phyloP scores from a whole-genome alignment of 2,113 vertebrate genomes.

The Todiramphus saurophagus region DNA sequence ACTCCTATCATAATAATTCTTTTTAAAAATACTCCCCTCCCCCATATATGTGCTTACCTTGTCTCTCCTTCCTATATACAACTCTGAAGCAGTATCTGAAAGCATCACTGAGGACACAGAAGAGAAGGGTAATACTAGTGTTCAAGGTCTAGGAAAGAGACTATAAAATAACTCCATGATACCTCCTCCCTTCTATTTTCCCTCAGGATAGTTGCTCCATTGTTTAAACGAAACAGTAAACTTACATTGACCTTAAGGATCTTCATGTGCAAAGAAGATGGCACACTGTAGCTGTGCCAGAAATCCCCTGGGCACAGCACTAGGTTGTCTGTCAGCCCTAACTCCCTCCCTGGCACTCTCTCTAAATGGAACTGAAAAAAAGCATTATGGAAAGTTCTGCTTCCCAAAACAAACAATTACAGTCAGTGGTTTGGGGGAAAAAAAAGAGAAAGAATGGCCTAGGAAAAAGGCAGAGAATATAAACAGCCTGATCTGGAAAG shows the following conservation, averaged over 20 bases:
- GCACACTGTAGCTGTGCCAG: not conserved
- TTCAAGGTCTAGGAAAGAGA: not conserved
- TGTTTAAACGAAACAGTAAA: not conserved
- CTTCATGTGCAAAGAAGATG: not conserved
- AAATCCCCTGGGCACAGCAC: not conserved
- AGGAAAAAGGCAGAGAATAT: not conserved
- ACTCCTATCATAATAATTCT: not conserved
- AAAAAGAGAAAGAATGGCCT: not conserved
- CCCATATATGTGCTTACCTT: fast-evolving
- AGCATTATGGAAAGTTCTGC: not conserved
- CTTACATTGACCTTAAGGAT: not conserved
- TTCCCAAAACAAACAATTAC: not conserved
- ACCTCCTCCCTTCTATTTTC: not conserved
- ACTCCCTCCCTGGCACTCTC: not conserved
- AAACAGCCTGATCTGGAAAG: not conserved
- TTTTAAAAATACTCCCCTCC: not conserved
- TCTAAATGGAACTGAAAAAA: not conserved
- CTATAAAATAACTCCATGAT: not conserved
- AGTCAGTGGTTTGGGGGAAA: not conserved
- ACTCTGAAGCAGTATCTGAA: not conserved
- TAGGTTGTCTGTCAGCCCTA: not conserved
- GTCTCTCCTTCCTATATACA: not conserved
- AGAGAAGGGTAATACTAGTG: not conserved
- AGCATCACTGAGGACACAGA: not conserved
- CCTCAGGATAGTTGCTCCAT: not conserved